Percentiles rank a stretch among this genome's conserved stretches.
Conservation (phyloP, 2,888 invertebrate species). For the Cordylochernes scorpioides region DNA sequence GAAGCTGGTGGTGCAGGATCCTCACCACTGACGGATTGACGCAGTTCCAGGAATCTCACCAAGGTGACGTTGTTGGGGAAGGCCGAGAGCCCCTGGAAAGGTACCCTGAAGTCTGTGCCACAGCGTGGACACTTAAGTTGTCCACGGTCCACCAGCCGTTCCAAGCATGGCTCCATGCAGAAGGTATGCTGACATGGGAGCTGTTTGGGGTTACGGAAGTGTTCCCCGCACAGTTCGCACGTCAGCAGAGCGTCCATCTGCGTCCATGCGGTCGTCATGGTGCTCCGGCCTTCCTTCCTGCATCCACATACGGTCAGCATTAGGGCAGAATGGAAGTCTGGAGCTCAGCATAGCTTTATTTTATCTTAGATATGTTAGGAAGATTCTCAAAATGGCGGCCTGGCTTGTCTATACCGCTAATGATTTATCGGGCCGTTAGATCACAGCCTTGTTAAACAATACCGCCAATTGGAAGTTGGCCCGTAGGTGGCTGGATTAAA, state of each 20-base stretch:
- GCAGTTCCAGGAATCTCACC: conserved; percentile 73
- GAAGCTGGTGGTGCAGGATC: conserved; percentile 14
- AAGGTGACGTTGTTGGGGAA: conserved; percentile 89
- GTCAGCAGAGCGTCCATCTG: conserved; percentile 65
- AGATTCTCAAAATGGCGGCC: too few species aligned
- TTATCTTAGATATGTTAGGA: too few species aligned
- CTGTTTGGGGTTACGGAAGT: conserved; percentile 84
- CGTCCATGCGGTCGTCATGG: conserved; percentile 16
- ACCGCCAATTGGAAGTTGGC: too few species aligned
- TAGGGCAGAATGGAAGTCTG: too few species aligned
- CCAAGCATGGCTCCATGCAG: conserved; percentile 95
- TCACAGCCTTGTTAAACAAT: too few species aligned
- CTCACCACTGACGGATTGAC: conserved; percentile 33
- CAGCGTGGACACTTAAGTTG: conserved; percentile 97
- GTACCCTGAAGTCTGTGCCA: conserved; percentile 80
- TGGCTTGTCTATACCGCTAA: too few species aligned
- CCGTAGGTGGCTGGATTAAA: too few species aligned
- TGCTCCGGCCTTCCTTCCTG: too few species aligned
- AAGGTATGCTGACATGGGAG: conserved; percentile 98
- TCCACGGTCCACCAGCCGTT: conserved; percentile 67
- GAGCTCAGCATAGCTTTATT: too few species aligned
- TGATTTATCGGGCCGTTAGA: too few species aligned
- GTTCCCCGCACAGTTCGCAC: conserved; percentile 90
- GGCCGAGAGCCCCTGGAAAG: conserved; percentile 73
- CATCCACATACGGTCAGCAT: too few species aligned